Evolutionary conservation across 2,797 vertebrate genomes (phyloP).

Genomic region (Gallinago stenura): DNA sequence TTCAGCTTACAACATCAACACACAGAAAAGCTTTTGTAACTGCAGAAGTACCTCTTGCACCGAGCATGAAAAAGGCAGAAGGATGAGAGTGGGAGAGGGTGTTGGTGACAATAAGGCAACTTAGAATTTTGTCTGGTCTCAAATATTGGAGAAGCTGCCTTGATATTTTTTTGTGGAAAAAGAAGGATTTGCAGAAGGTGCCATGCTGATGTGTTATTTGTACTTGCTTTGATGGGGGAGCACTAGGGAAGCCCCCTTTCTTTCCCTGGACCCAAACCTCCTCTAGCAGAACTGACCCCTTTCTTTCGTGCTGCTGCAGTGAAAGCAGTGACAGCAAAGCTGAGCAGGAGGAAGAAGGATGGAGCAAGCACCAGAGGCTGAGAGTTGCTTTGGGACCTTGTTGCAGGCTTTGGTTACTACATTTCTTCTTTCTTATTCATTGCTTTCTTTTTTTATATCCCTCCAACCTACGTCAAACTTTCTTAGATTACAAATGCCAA

Average conservation of each 20-base stretch:
- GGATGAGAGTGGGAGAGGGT: background rate
- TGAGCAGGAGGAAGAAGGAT: background rate
- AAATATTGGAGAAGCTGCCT: background rate
- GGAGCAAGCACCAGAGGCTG: background rate
- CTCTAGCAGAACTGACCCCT: background rate
- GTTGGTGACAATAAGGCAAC: background rate
- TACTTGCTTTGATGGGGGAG: background rate
- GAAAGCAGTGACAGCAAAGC: background rate
- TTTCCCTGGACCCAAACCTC: background rate
- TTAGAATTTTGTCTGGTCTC: background rate
- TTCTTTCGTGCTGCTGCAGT: background rate
- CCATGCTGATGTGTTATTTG: background rate
- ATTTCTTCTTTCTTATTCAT: background rate
- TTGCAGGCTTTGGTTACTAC: background rate
- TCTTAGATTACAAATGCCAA: background rate
- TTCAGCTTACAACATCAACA: background rate
- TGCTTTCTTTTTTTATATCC: background rate
- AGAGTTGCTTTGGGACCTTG: background rate
- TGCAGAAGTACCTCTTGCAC: background rate
- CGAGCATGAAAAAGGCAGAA: background rate
- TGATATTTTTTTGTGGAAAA: background rate
- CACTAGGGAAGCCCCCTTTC: background rate
- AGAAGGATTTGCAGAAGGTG: background rate
- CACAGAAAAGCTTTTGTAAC: background rate
- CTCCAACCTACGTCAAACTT: background rate